Conservation (phyloP, 1,140 invertebrate genomes). For the Amphibalanus amphitrite region DNA sequence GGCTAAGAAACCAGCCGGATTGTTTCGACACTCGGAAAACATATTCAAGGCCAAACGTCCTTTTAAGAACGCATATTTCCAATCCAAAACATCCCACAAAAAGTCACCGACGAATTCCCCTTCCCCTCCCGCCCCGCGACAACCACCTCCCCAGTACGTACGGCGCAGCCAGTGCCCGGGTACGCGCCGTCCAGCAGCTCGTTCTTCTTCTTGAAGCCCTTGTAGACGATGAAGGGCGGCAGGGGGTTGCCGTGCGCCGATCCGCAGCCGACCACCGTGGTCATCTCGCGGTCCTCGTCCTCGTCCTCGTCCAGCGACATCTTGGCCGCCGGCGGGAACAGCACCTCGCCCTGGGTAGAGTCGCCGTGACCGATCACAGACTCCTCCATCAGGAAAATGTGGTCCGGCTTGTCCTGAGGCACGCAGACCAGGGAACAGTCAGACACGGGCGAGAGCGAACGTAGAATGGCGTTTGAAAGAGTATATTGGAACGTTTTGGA, state of each 20-base stretch:
- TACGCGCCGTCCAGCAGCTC: slow-evolving; percentile 2
- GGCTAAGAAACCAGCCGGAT: too few species aligned
- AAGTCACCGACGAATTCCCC: too few species aligned
- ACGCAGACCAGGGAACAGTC: neutral
- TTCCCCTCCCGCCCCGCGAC: too few species aligned
- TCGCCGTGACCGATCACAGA: slow-evolving; percentile 1
- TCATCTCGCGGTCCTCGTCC: slow-evolving; percentile 4
- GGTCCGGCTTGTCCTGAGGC: slow-evolving; percentile 2
- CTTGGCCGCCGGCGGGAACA: slow-evolving; percentile 2
- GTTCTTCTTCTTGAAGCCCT: slow-evolving; percentile 6
- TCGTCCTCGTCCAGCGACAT: slow-evolving; percentile 4
- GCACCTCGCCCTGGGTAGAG: slow-evolving; percentile 4
- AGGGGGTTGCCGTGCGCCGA: slow-evolving; percentile 3
- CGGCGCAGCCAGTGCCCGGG: neutral
- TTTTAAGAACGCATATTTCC: too few species aligned
- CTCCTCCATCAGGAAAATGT: slow-evolving; percentile 5
- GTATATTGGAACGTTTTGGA: too few species aligned
- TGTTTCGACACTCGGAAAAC: too few species aligned
- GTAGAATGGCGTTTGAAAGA: too few species aligned
- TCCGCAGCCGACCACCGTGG: neutral
- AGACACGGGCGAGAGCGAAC: too few species aligned
- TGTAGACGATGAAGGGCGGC: slow-evolving; percentile 2
- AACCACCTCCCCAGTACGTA: too few species aligned
- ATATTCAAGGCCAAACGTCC: too few species aligned
- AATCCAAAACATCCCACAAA: too few species aligned